Conservation (phyloP, 2,888 invertebrate species). For the Oligia fasciuncula region DNA sequence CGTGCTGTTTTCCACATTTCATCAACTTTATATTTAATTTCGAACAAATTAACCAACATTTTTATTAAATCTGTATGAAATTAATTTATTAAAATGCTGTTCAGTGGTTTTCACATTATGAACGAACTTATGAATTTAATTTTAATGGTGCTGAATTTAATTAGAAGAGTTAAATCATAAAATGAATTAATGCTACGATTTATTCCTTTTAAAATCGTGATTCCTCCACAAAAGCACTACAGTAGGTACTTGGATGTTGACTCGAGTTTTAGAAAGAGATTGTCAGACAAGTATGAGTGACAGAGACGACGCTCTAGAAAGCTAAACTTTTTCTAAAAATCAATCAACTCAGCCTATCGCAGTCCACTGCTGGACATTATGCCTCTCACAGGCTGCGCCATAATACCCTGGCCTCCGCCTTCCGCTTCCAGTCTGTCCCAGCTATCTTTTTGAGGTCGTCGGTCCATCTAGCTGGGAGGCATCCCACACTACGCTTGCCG, state of each 20-base stretch:
- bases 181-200: background rate
- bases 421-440: rapidly evolving
- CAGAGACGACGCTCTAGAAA: background rate
- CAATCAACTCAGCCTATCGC: background rate
- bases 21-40: background rate
- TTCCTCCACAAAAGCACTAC: background rate
- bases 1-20: background rate
- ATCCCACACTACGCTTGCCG: no score
- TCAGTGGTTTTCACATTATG: slow-evolving; percentile 11
- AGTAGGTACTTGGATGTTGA: no score
- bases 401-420: background rate
- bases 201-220: background rate
- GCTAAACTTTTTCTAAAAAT: background rate
- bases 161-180: background rate
- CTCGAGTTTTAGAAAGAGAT: background rate
- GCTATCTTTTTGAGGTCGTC: no score
- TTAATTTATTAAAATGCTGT: slow-evolving; percentile 7
- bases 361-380: background rate
- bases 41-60: background rate
- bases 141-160: background rate
- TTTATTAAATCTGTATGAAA: background rate
- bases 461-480: no score
- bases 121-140: background rate
- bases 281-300: background rate
- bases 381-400: no score